phyloP scores from a whole-genome alignment of 2,797 vertebrate genomes.

The Vireo griseus region DNA sequence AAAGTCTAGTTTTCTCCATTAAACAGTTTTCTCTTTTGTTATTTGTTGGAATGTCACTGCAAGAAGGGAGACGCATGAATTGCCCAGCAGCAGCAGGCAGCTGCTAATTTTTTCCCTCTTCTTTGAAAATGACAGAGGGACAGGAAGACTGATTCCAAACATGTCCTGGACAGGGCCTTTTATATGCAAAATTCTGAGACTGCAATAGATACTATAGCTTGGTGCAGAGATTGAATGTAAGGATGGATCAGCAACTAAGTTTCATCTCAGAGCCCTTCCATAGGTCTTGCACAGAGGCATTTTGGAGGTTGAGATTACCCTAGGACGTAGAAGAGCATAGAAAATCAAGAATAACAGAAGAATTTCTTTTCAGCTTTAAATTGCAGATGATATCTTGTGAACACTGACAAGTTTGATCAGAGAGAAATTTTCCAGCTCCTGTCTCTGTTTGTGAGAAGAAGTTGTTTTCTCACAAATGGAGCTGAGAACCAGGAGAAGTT shows the following conservation, averaged over 20 bases:
- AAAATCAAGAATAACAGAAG: neutral
- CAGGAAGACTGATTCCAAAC: neutral
- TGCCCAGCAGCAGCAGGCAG: neutral
- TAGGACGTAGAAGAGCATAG: neutral
- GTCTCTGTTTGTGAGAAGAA: too few species aligned
- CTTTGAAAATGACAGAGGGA: neutral
- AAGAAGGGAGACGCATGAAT: neutral
- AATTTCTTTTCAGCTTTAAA: neutral
- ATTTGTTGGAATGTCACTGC: neutral
- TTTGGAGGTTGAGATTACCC: neutral
- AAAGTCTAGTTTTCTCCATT: slow-evolving; percentile 34
- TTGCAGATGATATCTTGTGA: neutral
- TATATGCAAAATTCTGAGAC: neutral
- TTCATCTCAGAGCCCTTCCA: neutral
- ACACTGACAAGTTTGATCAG: too few species aligned
- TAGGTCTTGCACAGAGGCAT: neutral
- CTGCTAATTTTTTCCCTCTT: neutral
- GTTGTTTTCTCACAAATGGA: too few species aligned
- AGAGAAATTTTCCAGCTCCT: too few species aligned
- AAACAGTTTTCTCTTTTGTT: neutral
- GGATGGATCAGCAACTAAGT: neutral
- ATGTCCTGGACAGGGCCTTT: neutral
- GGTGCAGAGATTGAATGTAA: neutral
- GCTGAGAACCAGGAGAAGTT: too few species aligned
- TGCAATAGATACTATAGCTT: neutral